Conservation (phyloP, 1,140 invertebrate genomes). For the Hylaeus volcanicus region DNA sequence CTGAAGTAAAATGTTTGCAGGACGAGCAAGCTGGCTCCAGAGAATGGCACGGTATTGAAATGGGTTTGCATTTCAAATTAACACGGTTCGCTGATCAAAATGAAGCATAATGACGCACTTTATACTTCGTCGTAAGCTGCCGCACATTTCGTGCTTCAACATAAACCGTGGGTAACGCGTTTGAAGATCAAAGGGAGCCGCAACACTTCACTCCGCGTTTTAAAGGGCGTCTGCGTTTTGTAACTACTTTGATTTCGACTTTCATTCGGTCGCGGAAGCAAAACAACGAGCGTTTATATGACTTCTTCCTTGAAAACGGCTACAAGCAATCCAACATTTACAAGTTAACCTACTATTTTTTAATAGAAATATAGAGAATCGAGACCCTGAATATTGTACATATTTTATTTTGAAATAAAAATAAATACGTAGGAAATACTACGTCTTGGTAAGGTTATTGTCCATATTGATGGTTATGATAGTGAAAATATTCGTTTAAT, state of each 20-base stretch:
- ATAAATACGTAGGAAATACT: too few species aligned
- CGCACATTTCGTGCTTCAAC: conserved; percentile 24
- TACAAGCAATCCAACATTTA: background rate
- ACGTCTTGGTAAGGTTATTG: too few species aligned
- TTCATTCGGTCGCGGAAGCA: conserved; percentile 19
- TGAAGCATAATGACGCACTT: conserved; percentile 40
- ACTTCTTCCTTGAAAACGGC: background rate
- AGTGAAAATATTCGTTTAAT: too few species aligned
- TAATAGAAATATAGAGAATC: background rate
- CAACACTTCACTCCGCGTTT: background rate
- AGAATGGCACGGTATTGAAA: conserved; percentile 13
- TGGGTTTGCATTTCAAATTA: conserved; percentile 46
- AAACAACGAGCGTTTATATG: background rate
- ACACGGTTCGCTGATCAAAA: conserved; percentile 38
- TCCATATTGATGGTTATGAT: too few species aligned
- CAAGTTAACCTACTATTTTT: background rate
- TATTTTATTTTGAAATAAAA: too few species aligned
- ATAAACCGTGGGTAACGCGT: conserved; percentile 28
- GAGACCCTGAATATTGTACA: too few species aligned
- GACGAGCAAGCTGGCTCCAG: too few species aligned
- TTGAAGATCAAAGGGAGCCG: conserved; percentile 38
- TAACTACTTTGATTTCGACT: conserved; percentile 13
- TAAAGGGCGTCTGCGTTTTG: conserved; percentile 9
- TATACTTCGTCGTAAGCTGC: conserved; percentile 25
- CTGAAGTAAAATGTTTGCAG: background rate